Conservation (phyloP, 2,888 invertebrate species). For the Phragmatobia fuliginosa region DNA sequence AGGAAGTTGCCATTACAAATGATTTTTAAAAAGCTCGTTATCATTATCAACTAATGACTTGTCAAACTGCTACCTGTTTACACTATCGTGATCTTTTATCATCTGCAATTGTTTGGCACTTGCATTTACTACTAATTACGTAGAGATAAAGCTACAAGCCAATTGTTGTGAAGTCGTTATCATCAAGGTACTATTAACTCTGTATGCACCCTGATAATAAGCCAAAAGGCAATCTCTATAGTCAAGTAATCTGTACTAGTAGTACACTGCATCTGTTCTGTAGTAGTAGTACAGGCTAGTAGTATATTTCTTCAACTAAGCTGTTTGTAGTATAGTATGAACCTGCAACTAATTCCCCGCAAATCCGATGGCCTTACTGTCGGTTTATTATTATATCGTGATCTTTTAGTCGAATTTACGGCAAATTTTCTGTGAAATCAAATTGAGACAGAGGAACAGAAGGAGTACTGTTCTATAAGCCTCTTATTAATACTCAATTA, state of each 20-base stretch:
- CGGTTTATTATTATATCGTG: no score
- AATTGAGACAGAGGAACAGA: background rate
- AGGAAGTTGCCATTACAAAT: constrained; percentile 1
- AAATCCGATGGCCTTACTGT: background rate
- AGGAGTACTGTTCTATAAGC: background rate
- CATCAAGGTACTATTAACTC: background rate
- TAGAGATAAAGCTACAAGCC: background rate
- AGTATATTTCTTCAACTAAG: background rate
- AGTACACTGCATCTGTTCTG: no score
- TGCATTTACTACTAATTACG: background rate
- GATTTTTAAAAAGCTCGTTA: constrained; percentile 11
- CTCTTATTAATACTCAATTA: background rate
- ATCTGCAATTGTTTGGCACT: constrained; percentile 25
- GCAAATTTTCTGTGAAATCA: background rate
- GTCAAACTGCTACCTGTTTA: constrained; percentile 25
- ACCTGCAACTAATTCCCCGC: background rate
- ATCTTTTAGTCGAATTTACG: background rate
- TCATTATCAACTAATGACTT: constrained; percentile 19
- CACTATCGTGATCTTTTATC: constrained; percentile 16
- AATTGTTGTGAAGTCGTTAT: background rate
- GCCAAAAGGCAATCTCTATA: background rate
- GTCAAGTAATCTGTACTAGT: background rate
- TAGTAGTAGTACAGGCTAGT: no score
- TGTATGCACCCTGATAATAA: background rate
- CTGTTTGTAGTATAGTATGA: background rate